Conservation (phyloP, 2,888 invertebrate genomes). For the Anticlea derivata region DNA sequence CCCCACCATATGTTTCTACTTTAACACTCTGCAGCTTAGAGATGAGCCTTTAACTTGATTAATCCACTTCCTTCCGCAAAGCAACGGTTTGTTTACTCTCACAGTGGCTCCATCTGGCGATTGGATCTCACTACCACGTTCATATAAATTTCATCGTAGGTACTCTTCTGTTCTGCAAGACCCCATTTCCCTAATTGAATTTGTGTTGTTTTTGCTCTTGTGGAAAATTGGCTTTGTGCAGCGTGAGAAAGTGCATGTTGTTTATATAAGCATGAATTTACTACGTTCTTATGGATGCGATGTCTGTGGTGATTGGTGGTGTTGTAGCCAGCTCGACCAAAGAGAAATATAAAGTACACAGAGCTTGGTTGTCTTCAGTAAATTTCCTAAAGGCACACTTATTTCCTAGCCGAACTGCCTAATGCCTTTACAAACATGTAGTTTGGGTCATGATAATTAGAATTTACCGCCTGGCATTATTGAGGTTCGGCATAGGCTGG, state of each 20-base stretch:
- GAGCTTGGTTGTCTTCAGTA: neutral
- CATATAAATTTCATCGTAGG: slow-evolving; percentile 63
- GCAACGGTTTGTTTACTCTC: slow-evolving; percentile 43
- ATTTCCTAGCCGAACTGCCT: slow-evolving; percentile 2
- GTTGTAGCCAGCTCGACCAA: neutral
- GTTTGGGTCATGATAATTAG: slow-evolving; percentile 10
- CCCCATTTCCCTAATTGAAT: slow-evolving; percentile 78
- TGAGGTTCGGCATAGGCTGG: neutral
- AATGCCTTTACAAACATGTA: slow-evolving; percentile 7
- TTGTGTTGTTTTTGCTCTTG: slow-evolving; percentile 75
- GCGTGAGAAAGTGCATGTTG: slow-evolving; percentile 74
- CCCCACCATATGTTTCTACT: neutral
- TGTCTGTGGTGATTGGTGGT: slow-evolving; percentile 42
- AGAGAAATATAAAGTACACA: neutral
- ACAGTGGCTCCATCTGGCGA: slow-evolving; percentile 60
- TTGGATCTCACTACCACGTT: slow-evolving; percentile 56
- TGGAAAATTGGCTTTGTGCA: slow-evolving; percentile 76
- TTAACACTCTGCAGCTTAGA: slow-evolving; percentile 1
- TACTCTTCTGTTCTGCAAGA: slow-evolving; percentile 61
- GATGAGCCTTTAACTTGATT: slow-evolving; percentile 10
- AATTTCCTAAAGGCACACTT: slow-evolving; percentile 3
- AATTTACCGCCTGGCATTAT: slow-evolving; percentile 3
- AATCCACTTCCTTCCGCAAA: slow-evolving; percentile 27
- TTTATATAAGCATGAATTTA: slow-evolving; percentile 54
- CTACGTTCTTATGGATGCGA: slow-evolving; percentile 50